These are phyloP conservation scores for Rhinichthys osculus DNA, from an alignment of 2,797 vertebrate genomes.

Conservation along the genomic window DNA sequence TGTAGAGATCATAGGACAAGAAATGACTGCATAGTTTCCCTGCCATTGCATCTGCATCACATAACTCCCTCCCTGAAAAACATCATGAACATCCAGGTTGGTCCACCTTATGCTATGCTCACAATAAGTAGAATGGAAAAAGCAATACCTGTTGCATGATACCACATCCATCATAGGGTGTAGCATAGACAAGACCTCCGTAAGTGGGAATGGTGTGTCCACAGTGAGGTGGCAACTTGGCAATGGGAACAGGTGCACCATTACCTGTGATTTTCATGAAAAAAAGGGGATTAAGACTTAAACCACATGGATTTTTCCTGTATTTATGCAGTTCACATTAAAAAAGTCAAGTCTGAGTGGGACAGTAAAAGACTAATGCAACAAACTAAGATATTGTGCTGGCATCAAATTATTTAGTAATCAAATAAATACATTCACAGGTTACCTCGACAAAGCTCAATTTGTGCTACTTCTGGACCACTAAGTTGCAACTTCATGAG, in stretches of 20 bases:
- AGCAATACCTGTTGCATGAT: conserved; percentile 62
- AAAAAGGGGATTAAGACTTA: neutral
- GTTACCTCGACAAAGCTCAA: conserved; percentile 68
- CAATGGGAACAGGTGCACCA: conserved; percentile 46
- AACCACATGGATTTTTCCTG: neutral
- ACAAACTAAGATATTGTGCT: neutral
- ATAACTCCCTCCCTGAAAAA: conserved; percentile 63
- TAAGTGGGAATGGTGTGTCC: conserved; percentile 52
- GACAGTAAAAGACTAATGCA: neutral
- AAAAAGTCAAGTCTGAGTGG: too few species aligned
- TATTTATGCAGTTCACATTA: neutral
- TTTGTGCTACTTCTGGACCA: conserved; percentile 56
- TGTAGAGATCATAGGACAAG: conserved; percentile 50
- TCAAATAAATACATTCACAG: neutral
- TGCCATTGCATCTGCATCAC: conserved; percentile 63
- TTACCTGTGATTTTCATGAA: conserved; percentile 45
- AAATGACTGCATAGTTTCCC: conserved; percentile 54
- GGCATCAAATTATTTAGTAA: neutral
- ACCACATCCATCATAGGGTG: conserved; percentile 67
- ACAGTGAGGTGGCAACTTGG: conserved; percentile 63
- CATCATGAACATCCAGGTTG: neutral
- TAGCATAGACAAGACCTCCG: conserved; percentile 58
- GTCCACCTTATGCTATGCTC: neutral
- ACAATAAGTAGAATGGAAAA: neutral
- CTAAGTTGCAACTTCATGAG: conserved; percentile 68